These are phyloP conservation scores for Cheilosia variabilis DNA, from an alignment of 2,888 invertebrate genomes.

Conservation along the genomic window DNA sequence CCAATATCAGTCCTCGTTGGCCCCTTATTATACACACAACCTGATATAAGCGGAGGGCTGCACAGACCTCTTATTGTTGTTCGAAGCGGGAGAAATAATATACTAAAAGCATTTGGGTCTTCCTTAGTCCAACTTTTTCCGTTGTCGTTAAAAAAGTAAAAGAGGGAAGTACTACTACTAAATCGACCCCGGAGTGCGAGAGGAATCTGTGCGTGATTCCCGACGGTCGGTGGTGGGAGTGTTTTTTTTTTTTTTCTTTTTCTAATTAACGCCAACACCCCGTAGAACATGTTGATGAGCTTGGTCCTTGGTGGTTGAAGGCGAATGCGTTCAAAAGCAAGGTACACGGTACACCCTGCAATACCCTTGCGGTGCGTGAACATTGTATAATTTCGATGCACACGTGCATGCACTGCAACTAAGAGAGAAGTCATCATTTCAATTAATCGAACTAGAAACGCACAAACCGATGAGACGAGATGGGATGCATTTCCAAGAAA, in stretches of 20 bases:
- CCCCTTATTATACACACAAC: conserved; percentile 30
- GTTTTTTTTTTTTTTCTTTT: conserved; percentile 39
- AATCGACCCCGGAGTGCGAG: conserved; percentile 9
- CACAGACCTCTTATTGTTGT: background rate
- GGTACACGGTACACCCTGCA: background rate
- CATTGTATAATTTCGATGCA: conserved; percentile 24
- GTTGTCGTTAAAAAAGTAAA: background rate
- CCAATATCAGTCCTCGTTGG: conserved; percentile 39
- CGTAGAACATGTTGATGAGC: conserved; percentile 27
- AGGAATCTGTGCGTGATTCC: conserved; percentile 15
- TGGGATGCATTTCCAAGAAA: conserved; percentile 33
- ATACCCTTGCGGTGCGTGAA: conserved; percentile 7
- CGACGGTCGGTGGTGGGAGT: background rate
- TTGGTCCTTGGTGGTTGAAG: background rate
- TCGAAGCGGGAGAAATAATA: conserved; percentile 40
- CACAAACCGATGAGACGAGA: conserved; percentile 7
- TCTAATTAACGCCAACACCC: conserved; percentile 51
- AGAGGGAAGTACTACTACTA: background rate
- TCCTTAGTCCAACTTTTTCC: conserved; percentile 11
- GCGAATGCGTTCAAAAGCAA: background rate
- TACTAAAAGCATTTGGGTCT: conserved; percentile 51
- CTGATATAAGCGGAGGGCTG: conserved; percentile 5
- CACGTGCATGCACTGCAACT: conserved; percentile 12
- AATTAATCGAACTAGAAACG: conserved; percentile 44
- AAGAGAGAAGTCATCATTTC: conserved; percentile 22